Conservation (phyloP, 2,888 invertebrate species). For the Pandemis cinnamomeana region DNA sequence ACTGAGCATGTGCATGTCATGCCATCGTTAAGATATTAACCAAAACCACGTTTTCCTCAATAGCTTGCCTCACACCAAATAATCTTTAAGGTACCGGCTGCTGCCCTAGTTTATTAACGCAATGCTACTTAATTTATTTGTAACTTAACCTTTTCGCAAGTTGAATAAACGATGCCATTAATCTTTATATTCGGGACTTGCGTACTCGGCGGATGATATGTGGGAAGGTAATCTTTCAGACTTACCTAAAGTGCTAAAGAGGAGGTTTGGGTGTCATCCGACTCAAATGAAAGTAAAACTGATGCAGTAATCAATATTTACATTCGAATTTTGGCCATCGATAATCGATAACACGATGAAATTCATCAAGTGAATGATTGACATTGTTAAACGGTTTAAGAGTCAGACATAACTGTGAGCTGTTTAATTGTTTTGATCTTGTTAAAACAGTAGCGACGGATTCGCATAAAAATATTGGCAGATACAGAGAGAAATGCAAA, state of each 20-base stretch:
- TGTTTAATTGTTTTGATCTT: conserved; percentile 19
- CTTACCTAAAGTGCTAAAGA: conserved; percentile 41
- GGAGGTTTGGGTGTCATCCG: conserved; percentile 27
- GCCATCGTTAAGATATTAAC: conserved; percentile 9
- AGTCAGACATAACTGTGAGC: neutral
- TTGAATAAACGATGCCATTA: conserved; percentile 42
- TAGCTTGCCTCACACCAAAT: conserved; percentile 22
- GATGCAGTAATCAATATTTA: conserved; percentile 34
- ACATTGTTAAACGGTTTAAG: conserved; percentile 18
- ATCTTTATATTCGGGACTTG: conserved; percentile 41
- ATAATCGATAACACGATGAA: conserved; percentile 7
- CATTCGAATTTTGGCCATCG: conserved; percentile 16
- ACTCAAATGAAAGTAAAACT: conserved; percentile 37
- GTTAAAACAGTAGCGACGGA: conserved; percentile 43
- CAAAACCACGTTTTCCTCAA: conserved; percentile 29
- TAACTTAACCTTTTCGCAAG: conserved; percentile 42
- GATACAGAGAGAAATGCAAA: conserved; percentile 78
- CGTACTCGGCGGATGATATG: conserved; percentile 39
- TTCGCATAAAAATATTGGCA: conserved; percentile 62
- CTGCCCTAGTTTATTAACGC: conserved; percentile 41
- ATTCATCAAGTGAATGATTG: conserved; percentile 28
- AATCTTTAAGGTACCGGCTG: conserved; percentile 30
- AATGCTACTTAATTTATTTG: conserved; percentile 41
- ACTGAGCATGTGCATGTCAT: conserved; percentile 23
- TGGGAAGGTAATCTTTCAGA: conserved; percentile 41